Evolutionary conservation across 1,140 invertebrate genomes (phyloP), one percentile per base, ranked within the genome.

Genomic region (Caerostris darwini): DNA sequence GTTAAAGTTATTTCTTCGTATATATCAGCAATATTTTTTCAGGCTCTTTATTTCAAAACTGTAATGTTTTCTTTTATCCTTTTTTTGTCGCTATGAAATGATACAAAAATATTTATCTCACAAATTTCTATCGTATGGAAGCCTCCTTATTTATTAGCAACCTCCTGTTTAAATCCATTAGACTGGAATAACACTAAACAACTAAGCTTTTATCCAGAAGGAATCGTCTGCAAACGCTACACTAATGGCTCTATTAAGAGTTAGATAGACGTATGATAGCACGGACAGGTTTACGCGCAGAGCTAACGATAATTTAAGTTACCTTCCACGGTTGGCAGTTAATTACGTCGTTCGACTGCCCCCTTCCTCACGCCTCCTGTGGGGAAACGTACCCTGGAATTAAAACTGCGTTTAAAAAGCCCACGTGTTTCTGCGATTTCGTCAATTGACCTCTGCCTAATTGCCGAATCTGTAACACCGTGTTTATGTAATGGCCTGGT

Each of bases 191-290:
- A 53, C 71, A 77, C 34, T 77, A 77, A 77, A 77, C 71, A 53
- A 77, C 34, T 77, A 5, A 34, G 4, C 19, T 34, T 71, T 19
- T 71, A 71, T 71, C 71, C 71, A 10, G 12, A 34, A 8, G 50
- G 53, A 77, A 77, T 77, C 71, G 50, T 77, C 34, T 5, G 71
- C 50, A 77, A 85, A n/a, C 5, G 82, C 17, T n/a, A 8, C 82
- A 19, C 10, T 87, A 87, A 87, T 87, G 85, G 85, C 85, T 87
- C 85, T 59, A 87, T 87, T 87, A 87, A 59, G 34, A 64, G 85
- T 34, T 17, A 64, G 85, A 87, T 64, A 50, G 71, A 77, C 71
- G 50, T 50, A 50, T 53, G 71, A 77, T 77, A 53, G 19, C 19
- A 53, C 12, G 17, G 57, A 17, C 85, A 87, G 58, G 85, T 87